phyloP scores from a whole-genome alignment of 2,113 vertebrate genomes.

The Hassar affinis region DNA sequence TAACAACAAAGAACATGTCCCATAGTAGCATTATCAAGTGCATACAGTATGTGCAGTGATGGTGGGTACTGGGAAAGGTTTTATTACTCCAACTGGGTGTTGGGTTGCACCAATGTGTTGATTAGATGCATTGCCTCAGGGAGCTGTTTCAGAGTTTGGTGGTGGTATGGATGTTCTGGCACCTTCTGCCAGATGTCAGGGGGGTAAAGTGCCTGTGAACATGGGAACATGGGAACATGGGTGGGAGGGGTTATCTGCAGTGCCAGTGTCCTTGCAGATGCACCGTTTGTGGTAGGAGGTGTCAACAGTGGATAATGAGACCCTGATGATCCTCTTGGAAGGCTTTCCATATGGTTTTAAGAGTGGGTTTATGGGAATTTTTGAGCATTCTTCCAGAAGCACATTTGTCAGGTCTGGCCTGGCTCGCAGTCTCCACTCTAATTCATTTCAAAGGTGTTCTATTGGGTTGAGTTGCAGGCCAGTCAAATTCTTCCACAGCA shows the following conservation, averaged over 20 bases:
- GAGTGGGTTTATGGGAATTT: too few species aligned
- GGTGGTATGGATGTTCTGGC: not conserved
- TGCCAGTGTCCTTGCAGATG: not conserved
- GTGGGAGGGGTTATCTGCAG: not conserved
- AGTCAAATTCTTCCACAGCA: too few species aligned
- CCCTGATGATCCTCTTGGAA: not conserved
- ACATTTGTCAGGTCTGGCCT: too few species aligned
- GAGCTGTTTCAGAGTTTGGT: not conserved
- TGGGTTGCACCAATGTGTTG: not conserved
- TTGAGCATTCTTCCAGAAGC: too few species aligned
- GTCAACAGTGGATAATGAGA: not conserved
- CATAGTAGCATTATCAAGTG: not conserved
- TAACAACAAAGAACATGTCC: not conserved
- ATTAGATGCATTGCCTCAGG: not conserved
- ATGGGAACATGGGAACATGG: too few species aligned
- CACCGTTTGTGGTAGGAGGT: not conserved
- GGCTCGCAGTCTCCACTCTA: too few species aligned
- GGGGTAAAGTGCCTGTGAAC: not conserved
- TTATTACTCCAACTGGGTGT: not conserved
- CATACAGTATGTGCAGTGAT: not conserved
- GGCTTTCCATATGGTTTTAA: too few species aligned
- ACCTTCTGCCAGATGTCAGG: not conserved
- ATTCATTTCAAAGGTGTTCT: too few species aligned
- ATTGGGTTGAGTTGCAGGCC: too few species aligned
- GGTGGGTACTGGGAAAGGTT: not conserved